Evolutionary conservation across 2,797 vertebrate genomes (phyloP), one percentile per base, ranked within the genome.

Genomic region (Miichthys miiuy): DNA sequence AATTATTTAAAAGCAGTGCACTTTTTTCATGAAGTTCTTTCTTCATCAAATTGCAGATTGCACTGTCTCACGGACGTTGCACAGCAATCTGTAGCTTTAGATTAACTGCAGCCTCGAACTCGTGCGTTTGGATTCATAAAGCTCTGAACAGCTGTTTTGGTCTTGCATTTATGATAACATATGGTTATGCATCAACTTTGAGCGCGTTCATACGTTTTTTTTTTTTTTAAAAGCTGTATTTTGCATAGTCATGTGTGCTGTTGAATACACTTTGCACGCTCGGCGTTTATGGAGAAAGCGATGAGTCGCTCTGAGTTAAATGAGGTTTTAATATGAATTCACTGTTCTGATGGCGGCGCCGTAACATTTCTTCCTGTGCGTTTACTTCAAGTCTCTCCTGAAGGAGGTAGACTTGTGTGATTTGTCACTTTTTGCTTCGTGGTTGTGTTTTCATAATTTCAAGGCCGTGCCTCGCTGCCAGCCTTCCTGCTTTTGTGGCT

Each of bases 361-460:
- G 25, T 72, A 17, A 68, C 21, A 50, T 63, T 27, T 44, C 6
- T 10, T 34, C 16, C 55, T 34, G 61, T 17, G 5, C 0, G 8
- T 27, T 42, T 34, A 30, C 57, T 42, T 21, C 48, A 55, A 58
- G 41, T 61, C 12, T 3, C 30, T 52, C 63, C 34, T 38, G 13
- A 12, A 48, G 54, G 42, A 14, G 41, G 13, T 34, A 13, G 11
- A 41, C 44, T 50, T 50, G 20, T 10, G 7, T 5, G 1, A 10
- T 21, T 60, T 60, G 42, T 69, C 16, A n/a, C 6, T 20, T 73
- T 80, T 27, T 10, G 23, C 17, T n/a, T 61, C 3, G 42, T 58
- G 21, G 21, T n/a, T 30, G 21, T 41, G 61, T 42, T 58, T 30
- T 34, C 8, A 27, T 14, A 27, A 21, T n/a, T 30, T 58, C 44